Conservation (phyloP, 2,113 vertebrate species). For the Alethe diademata region DNA sequence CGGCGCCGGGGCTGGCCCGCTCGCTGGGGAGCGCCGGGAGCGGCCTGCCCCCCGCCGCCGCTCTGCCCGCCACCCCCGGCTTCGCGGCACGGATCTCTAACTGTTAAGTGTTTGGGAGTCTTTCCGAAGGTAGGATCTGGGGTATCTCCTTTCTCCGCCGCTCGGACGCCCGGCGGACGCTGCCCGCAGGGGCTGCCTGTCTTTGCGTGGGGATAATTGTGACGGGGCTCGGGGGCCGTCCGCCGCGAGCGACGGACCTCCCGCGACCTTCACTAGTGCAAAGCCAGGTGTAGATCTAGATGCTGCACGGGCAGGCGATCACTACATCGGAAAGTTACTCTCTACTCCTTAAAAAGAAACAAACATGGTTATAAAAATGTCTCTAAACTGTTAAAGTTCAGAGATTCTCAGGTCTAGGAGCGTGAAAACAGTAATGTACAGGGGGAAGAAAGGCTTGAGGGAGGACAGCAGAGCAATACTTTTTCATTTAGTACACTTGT, state of each 20-base stretch:
- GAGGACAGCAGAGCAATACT: constrained; percentile 62
- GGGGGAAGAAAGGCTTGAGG: constrained; percentile 35
- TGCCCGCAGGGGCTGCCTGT: neutral
- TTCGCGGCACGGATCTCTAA: constrained; percentile 87
- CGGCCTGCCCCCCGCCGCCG: constrained; percentile 47
- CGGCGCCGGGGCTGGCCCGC: too few relatives aligned
- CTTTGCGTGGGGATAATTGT: constrained; percentile 42
- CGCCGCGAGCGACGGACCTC: neutral
- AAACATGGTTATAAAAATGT: neutral
- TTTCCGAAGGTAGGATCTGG: constrained; percentile 74
- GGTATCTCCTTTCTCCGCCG: neutral
- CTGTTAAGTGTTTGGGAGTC: constrained; percentile 75
- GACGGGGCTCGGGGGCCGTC: neutral
- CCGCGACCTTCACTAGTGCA: constrained; percentile 74
- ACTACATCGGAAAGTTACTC: constrained; percentile 14
- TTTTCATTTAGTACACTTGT: constrained; percentile 67
- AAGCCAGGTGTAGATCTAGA: constrained; percentile 43
- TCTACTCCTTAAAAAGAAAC: neutral
- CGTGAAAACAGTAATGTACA: constrained; percentile 43
- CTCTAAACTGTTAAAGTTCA: constrained; percentile 59
- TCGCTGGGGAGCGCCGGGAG: constrained; percentile 70
- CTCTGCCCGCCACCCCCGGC: constrained; percentile 66
- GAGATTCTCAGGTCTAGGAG: constrained; percentile 75
- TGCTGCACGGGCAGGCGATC: neutral
- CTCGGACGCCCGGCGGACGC: neutral